Conservation (phyloP, 2,113 vertebrate genomes). For the Pterophyllum scalare region DNA sequence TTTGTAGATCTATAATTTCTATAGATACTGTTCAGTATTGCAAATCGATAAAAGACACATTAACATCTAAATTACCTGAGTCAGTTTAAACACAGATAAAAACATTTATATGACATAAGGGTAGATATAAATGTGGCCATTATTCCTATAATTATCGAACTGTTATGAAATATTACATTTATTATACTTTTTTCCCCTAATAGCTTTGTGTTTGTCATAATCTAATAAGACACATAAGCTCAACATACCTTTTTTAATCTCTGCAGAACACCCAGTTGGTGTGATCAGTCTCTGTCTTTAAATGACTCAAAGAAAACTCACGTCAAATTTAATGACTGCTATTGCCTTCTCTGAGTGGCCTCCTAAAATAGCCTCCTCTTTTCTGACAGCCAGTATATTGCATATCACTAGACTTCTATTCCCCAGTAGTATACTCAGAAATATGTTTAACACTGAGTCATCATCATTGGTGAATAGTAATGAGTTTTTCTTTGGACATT, state of each 20-base stretch:
- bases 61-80: not conserved
- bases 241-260: conserved; percentile 63
- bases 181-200: not conserved
- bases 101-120: not conserved
- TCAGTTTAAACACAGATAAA: not conserved
- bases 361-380: conserved; percentile 75
- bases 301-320: conserved; percentile 47
- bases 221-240: not conserved
- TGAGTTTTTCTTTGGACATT: not conserved
- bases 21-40: not conserved
- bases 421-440: not conserved
- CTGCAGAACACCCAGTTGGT: conserved; percentile 45
- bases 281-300: conserved; percentile 42
- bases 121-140: not conserved
- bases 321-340: conserved; percentile 52
- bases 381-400: conserved; percentile 44
- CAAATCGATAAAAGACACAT: not conserved
- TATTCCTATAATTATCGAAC: not conserved
- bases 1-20: not conserved
- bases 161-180: not conserved
- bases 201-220: not conserved
- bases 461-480: not conserved
- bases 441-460: conserved; percentile 28
- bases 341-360: conserved; percentile 71
- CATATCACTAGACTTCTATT: conserved; percentile 41